Base-by-base conservation (phyloP, 1,140 invertebrate species). In the Lineus longissimus region DNA sequence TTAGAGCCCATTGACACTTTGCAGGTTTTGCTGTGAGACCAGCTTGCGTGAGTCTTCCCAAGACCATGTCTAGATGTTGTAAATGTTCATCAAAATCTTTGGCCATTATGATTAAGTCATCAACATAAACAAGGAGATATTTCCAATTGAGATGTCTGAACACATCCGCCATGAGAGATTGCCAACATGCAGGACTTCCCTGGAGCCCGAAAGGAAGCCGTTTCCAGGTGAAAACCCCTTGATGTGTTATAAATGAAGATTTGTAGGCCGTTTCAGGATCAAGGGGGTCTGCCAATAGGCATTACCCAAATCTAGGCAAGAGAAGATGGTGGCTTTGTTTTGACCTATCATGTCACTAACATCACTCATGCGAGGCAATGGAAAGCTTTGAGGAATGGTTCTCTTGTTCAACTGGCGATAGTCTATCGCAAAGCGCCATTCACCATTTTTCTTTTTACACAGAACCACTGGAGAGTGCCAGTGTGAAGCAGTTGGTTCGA, bases 1-100 rank as follows among this genome's bases (percentile, higher is more conserved):
- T 61, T 15, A 56, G 2, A 23, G 36, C 61, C 63, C 70, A 72
- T n/a, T 61, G n/a, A 58, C 68, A 70, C 63, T 72, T 72, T n/a
- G 1, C 13, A 15, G 63, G 65, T 57, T 72, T 70, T 54, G 70
- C 57, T 19, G 47, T 70, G 6, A 70, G 40, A 27, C 64, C 64
- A 13, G 68, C 69, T 23, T 65, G 51, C 17, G 45, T 13, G 29
- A 69, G 29, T 41, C 58, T 58, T 9, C 45, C 1, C 51, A 70
- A 70, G 0, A 69, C 64, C 13, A 58, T 22, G 17, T 55, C 11
- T 36, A 71, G 41, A 57, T 70, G 65, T 13, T 62, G 13, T 6
- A 70, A 55, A 65, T 70, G 68, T 45, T 63, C 55, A 13, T 66
- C 62, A 65, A 68, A 71, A 36, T 62, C 64, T 59, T 59, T 31